These are phyloP conservation scores for Psilopogon haemacephalus DNA, from an alignment of 2,113 vertebrate species.

Conservation along the genomic window DNA sequence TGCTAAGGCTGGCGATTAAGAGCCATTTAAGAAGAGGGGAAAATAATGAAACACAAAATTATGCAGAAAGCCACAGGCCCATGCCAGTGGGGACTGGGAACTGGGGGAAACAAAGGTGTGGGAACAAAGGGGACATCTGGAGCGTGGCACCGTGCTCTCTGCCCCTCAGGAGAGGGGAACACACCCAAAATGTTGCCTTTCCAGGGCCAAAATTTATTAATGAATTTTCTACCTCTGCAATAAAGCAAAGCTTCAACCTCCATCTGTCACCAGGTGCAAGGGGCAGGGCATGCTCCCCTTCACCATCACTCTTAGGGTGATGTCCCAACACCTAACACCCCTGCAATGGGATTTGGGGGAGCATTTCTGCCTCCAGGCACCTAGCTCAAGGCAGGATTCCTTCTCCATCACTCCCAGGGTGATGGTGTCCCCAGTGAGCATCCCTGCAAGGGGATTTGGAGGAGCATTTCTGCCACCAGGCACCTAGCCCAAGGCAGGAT, in stretches of 20 bases:
- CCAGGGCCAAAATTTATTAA: not conserved
- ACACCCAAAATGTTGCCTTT: rapidly evolving
- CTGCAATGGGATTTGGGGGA: too few species aligned
- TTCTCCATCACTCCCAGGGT: too few species aligned
- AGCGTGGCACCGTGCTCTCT: not conserved
- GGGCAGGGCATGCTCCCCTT: rapidly evolving
- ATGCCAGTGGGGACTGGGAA: not conserved
- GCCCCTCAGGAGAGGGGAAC: not conserved
- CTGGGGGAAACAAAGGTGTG: not conserved
- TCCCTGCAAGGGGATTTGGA: not conserved
- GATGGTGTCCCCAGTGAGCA: too few species aligned
- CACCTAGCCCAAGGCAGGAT: too few species aligned
- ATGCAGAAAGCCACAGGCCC: not conserved
- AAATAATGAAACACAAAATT: not conserved
- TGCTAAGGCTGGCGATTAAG: conserved; percentile 36
- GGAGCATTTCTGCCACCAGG: too few species aligned
- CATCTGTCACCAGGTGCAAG: rapidly evolving
- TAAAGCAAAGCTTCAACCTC: rapidly evolving
- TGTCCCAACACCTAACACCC: not conserved
- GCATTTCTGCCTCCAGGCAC: too few species aligned
- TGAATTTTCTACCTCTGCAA: rapidly evolving
- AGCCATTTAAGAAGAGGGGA: not conserved
- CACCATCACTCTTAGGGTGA: rapidly evolving
- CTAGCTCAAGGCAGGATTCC: too few species aligned
- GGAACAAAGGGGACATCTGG: conserved; percentile 57